A percentile compares a stretch with the other conserved stretches of the same genome.
Conservation (phyloP, 2,888 invertebrate genomes). For the Steinernema hermaphroditum region DNA sequence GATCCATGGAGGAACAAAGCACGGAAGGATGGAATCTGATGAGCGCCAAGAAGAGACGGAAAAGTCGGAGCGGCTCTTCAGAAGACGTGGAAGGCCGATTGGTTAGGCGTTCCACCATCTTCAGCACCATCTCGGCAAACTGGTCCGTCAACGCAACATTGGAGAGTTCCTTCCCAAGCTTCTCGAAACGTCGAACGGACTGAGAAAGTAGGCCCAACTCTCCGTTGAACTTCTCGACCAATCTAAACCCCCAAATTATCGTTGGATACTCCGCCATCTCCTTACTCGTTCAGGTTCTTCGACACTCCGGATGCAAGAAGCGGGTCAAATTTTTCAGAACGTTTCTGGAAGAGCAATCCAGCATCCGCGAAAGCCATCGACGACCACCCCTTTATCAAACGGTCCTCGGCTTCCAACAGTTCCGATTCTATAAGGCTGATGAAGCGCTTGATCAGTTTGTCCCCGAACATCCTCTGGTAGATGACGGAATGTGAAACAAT, state of each 20-base stretch:
- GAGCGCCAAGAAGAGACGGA: conserved; percentile 46
- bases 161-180: neutral
- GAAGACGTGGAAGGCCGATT: conserved; percentile 1
- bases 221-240: neutral
- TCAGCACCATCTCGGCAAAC: conserved; percentile 9
- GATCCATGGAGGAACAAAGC: conserved; percentile 46
- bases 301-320: conserved; percentile 57
- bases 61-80: conserved; percentile 20
- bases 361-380: conserved; percentile 40
- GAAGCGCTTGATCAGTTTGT: conserved; percentile 44
- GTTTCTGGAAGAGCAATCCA: conserved; percentile 52
- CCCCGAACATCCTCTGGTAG: conserved; percentile 44
- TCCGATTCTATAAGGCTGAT: conserved; percentile 40
- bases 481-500: conserved; percentile 44
- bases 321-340: conserved; percentile 50
- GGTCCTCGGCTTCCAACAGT: conserved; percentile 38
- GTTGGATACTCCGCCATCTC: neutral
- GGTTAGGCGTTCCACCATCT: conserved; percentile 14
- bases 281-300: conserved; percentile 48
- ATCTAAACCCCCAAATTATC: neutral
- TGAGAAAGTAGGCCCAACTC: neutral
- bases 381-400: conserved; percentile 34
- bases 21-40: conserved; percentile 51
- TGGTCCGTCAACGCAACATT: neutral
- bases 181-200: neutral